Base-by-base conservation (phyloP, 2,888 invertebrate genomes). In the Apodemia hepburni region DNA sequence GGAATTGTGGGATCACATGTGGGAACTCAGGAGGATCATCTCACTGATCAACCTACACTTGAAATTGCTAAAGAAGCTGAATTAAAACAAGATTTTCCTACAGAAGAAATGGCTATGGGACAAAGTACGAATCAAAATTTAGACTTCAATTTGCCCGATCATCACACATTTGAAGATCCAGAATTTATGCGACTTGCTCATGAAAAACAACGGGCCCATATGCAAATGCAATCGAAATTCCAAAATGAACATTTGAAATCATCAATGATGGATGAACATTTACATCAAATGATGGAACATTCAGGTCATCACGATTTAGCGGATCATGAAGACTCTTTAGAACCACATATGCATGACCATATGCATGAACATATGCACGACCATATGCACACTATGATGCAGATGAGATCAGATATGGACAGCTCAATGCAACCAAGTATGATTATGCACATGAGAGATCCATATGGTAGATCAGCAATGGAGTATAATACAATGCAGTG, bases 381-480 rank as follows among this genome's bases (percentile, higher is more conserved):
- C 27, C 68, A 68, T 29, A 42, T 63, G 45, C 65, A 70, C 61
- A 63, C 64, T 65, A 71, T 68, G 68, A 65, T 71, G 9, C 77
- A 80, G 59, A 73, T 74, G 22, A 81, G 82, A 61, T 69, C 77
- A 45, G 78, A 81, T 61, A 68, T 77, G 61, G 82, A 78, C 49
- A 72, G 69, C 60, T 66, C 70, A 22, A 73, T 80, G 71, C 73
- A 75, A 59, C 71, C 76, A 27, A 75, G 72, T 47, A 71, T 69
- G 65, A 75, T 72, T 29, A 65, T 78, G 65, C 75, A 69, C 22
- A 78, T 81, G 79, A 78, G 78, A 62, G 82, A 81, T 7, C 72
- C 75, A 12, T 68, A 76, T 51, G 78, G 69, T 51, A 75, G 73
- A 64, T 68, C 73, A 42, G 71, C 70, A 29, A 58, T 71, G 61